phyloP scores from a whole-genome alignment of 1,140 invertebrate genomes.

The Stegodyphus mimosarum region DNA sequence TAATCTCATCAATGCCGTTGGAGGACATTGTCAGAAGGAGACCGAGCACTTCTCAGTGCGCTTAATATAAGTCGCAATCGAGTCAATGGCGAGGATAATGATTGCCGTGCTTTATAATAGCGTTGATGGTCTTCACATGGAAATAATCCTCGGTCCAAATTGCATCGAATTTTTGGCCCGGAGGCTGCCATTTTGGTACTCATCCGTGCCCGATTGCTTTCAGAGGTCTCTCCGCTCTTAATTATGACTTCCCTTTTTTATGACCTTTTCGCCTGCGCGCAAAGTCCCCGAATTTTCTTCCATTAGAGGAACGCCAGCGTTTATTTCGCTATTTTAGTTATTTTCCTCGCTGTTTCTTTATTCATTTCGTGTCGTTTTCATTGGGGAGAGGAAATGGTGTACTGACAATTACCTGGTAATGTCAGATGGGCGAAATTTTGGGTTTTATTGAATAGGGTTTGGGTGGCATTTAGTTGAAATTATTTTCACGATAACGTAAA shows the following conservation, averaged over 20 bases:
- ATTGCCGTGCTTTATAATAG: constrained; percentile 29
- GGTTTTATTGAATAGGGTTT: too few relatives aligned
- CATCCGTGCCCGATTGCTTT: constrained; percentile 49
- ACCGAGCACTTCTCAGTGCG: background rate
- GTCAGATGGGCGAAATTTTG: too few relatives aligned
- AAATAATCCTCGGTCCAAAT: constrained; percentile 41
- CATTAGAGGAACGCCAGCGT: too few relatives aligned
- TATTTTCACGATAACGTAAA: too few relatives aligned
- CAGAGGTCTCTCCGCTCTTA: constrained; percentile 12
- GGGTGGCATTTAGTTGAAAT: too few relatives aligned
- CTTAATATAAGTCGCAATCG: background rate
- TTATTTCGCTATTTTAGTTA: too few relatives aligned
- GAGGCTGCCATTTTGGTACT: constrained; percentile 31
- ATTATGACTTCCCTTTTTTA: constrained; percentile 42
- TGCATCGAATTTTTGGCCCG: constrained; percentile 12
- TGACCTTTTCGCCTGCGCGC: constrained; percentile 6
- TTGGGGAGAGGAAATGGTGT: too few relatives aligned
- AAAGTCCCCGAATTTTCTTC: background rate
- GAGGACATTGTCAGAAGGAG: background rate
- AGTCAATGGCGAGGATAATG: constrained; percentile 25
- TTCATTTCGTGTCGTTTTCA: too few relatives aligned
- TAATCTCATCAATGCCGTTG: background rate
- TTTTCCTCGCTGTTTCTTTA: too few relatives aligned
- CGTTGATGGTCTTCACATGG: constrained; percentile 37
- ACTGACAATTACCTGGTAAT: too few relatives aligned